Evolutionary conservation across 2,113 vertebrate species (phyloP).

Genomic region (Nannobrachium achirus): DNA sequence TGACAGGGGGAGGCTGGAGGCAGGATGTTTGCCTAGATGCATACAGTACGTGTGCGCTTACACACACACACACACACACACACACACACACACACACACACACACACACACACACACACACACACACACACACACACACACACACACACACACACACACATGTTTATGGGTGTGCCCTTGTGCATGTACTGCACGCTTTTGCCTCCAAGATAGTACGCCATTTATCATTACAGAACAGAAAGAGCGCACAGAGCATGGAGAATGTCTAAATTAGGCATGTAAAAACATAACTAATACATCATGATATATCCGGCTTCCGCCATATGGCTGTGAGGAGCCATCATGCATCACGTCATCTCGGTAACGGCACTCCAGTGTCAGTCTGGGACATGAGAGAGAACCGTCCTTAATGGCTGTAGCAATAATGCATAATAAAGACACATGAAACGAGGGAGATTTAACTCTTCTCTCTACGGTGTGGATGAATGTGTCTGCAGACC

Average conservation of each 20-base stretch:
- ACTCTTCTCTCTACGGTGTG: slow-evolving; percentile 50
- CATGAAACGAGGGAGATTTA: slow-evolving; percentile 47
- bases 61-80: no score
- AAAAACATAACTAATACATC: slow-evolving; percentile 53
- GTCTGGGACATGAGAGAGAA: slow-evolving; percentile 45
- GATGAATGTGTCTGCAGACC: slow-evolving; percentile 70
- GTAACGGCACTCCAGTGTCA: slow-evolving; percentile 60
- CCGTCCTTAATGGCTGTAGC: slow-evolving; percentile 47
- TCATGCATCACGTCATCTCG: slow-evolving; percentile 42
- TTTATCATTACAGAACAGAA: slow-evolving; percentile 40
- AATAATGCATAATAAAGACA: slow-evolving; percentile 65
- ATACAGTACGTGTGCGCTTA: slow-evolving; percentile 3
- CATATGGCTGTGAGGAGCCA: slow-evolving; percentile 47
- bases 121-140: no score
- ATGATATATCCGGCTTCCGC: slow-evolving; percentile 39
- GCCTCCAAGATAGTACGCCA: slow-evolving; percentile 37
- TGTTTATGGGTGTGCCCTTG: slow-evolving; percentile 14
- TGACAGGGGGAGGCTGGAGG: slow-evolving; percentile 20
- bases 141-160: no score
- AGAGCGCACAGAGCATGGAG: slow-evolving; percentile 34
- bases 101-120: no score
- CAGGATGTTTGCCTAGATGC: slow-evolving; percentile 33
- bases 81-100: no score
- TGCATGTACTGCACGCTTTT: not conserved
- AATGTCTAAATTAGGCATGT: slow-evolving; percentile 33